phyloP scores from a whole-genome alignment of 2,113 vertebrate species.

The Cyprinodon brontotheroides region DNA sequence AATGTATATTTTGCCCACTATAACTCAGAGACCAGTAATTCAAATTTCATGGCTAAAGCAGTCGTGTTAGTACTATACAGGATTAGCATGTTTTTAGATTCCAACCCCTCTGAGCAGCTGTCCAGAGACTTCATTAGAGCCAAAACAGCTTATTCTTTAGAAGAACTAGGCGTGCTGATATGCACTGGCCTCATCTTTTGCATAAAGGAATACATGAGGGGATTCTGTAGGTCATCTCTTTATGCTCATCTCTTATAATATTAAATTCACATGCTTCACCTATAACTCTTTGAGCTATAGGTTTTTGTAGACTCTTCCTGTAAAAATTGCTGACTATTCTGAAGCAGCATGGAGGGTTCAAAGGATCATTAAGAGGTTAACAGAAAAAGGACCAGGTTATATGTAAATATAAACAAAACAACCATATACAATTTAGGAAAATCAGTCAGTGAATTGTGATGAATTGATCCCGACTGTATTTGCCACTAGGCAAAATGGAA shows the following conservation, averaged over 20 bases:
- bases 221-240: slow-evolving; percentile 46
- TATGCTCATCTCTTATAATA: slow-evolving; percentile 21
- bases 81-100: slow-evolving; percentile 55
- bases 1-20: background rate
- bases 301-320: background rate
- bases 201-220: slow-evolving; percentile 57
- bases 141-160: slow-evolving; percentile 46
- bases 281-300: slow-evolving; percentile 19
- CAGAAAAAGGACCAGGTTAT: slow-evolving; percentile 1
- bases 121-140: slow-evolving; percentile 58
- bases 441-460: background rate
- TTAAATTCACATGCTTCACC: slow-evolving; percentile 32
- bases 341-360: slow-evolving; percentile 28
- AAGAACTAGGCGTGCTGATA: slow-evolving; percentile 32
- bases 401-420: background rate
- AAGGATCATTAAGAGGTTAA: slow-evolving; percentile 29
- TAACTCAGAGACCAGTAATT: slow-evolving; percentile 21
- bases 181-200: slow-evolving; percentile 32
- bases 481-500: slow-evolving; percentile 2
- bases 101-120: slow-evolving; percentile 28
- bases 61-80: slow-evolving; percentile 20
- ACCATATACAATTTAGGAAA: background rate
- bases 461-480: background rate
- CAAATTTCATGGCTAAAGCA: slow-evolving; percentile 24
- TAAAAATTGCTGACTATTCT: slow-evolving; percentile 22